A percentile compares a stretch with the other conserved stretches of the same genome.
These are phyloP conservation scores for Diadophis punctatus DNA, from an alignment of 2,113 vertebrate genomes.

Conservation along the genomic window DNA sequence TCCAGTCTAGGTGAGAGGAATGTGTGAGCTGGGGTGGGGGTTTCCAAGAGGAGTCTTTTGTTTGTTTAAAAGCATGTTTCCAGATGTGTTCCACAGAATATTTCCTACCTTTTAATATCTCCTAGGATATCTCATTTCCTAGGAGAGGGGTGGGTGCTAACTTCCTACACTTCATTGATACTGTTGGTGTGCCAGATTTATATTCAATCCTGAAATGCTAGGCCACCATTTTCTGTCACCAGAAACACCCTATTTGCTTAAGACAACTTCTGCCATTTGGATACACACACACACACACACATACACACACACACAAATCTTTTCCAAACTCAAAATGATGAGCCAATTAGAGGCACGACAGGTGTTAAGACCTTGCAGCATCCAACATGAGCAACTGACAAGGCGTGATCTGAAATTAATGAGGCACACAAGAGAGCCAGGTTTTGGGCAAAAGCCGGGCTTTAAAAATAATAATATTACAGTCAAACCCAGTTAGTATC, in stretches of 20 bases:
- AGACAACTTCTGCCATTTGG: background rate
- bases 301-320: background rate
- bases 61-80: no score
- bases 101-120: no score
- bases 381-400: background rate
- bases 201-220: no score
- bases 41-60: no score
- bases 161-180: no score
- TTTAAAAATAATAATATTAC: slow-evolving; percentile 13
- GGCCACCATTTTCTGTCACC: background rate
- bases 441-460: slow-evolving; percentile 12
- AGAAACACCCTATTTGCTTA: background rate
- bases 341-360: slow-evolving; percentile 11
- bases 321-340: slow-evolving; percentile 1
- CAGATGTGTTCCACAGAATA: no score
- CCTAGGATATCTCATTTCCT: no score
- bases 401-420: slow-evolving; percentile 8
- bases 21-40: no score
- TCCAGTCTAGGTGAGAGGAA: no score
- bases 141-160: no score
- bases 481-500: background rate
- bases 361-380: slow-evolving; percentile 11
- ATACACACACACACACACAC: background rate
- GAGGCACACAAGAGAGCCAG: background rate
- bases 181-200: background rate